Evolutionary conservation across 2,888 invertebrate genomes (phyloP).

Genomic region (Lysandra bellargus): DNA sequence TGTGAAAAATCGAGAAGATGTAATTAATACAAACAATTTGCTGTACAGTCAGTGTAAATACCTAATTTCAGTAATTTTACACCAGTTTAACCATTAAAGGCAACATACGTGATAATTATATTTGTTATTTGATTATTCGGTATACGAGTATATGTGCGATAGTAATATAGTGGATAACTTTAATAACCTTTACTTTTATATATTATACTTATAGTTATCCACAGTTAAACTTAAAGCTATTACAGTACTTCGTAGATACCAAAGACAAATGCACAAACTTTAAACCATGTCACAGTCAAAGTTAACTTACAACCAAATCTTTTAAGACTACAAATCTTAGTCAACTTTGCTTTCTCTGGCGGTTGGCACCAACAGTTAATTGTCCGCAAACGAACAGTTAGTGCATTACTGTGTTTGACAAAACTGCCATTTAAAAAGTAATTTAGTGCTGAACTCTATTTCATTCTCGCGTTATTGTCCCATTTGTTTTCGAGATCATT

Average conservation of each 20-base stretch:
- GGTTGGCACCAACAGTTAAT: conserved; percentile 6
- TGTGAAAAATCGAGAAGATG: too few species aligned
- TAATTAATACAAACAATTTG: too few species aligned
- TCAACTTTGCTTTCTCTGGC: background rate
- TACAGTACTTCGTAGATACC: background rate
- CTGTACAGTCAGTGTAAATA: too few species aligned
- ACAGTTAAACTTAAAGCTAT: too few species aligned
- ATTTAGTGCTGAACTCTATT: conserved; percentile 37
- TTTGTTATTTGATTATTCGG: too few species aligned
- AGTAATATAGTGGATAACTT: too few species aligned
- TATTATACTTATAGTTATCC: too few species aligned
- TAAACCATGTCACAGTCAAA: background rate
- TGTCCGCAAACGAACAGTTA: conserved; percentile 20
- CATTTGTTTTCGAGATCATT: background rate
- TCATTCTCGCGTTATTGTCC: background rate
- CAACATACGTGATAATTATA: too few species aligned
- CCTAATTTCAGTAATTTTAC: too few species aligned
- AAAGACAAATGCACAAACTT: background rate
- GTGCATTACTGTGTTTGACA: conserved; percentile 35
- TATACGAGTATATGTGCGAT: too few species aligned
- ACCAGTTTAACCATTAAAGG: too few species aligned
- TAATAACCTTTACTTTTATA: too few species aligned
- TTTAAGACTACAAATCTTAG: background rate
- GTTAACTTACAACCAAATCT: background rate
- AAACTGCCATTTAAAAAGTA: conserved; percentile 40